Percentiles rank a stretch among this genome's conserved stretches.
Conservation (phyloP, 1,140 invertebrate genomes). For the Anagrus nilaparvatae region DNA sequence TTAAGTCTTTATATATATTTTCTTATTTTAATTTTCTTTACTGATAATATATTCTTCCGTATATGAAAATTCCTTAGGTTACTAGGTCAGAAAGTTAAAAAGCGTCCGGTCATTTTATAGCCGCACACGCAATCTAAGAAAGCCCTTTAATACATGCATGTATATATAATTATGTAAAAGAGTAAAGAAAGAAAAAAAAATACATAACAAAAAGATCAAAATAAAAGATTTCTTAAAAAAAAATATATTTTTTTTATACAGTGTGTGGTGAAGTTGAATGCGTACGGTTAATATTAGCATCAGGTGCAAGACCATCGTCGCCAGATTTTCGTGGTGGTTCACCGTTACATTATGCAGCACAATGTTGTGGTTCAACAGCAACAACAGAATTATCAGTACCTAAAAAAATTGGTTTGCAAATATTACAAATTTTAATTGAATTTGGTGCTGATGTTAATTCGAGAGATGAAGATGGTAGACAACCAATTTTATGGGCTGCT, state of each 20-base stretch:
- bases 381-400: conserved; percentile 49
- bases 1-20: no score
- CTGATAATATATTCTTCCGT: no score
- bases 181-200: background rate
- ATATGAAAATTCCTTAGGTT: no score
- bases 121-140: no score
- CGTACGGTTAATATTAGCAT: conserved; percentile 70
- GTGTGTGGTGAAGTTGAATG: conserved; percentile 85
- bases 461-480: conserved; percentile 80
- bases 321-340: conserved; percentile 90
- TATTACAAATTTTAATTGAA: conserved; percentile 73
- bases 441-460: conserved; percentile 74
- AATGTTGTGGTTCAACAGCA: conserved; percentile 78
- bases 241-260: conserved; percentile 29
- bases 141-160: background rate
- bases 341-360: conserved; percentile 93
- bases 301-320: conserved; percentile 72
- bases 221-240: background rate
- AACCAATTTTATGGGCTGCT: conserved; percentile 92
- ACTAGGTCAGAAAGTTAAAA: no score
- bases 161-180: background rate
- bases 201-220: background rate
- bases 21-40: no score
- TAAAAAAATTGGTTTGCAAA: conserved; percentile 58
- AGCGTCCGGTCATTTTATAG: no score